phyloP scores from a whole-genome alignment of 2,113 vertebrate genomes.

The Ginglymostoma cirratum region DNA sequence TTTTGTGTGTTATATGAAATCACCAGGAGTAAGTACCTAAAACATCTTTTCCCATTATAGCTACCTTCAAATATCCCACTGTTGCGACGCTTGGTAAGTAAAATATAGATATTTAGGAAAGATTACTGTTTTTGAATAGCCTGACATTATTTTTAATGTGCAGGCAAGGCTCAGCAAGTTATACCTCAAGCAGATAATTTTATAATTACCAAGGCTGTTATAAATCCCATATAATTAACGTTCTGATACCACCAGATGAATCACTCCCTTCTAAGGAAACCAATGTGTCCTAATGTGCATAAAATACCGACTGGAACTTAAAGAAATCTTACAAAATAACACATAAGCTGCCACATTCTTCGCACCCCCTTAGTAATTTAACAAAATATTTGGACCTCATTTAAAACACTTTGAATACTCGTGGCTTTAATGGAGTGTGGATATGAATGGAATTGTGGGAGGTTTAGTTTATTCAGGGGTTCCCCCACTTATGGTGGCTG shows the following conservation, averaged over 20 bases:
- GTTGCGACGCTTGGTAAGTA: not conserved
- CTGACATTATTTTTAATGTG: not conserved
- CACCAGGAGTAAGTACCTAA: not conserved
- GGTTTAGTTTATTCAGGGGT: not conserved
- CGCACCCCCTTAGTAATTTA: not conserved
- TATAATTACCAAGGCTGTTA: not conserved
- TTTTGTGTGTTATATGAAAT: not conserved
- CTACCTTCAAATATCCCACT: not conserved
- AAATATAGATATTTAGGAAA: not conserved
- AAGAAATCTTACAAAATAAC: not conserved
- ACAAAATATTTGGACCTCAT: not conserved
- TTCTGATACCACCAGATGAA: not conserved
- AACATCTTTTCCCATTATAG: not conserved
- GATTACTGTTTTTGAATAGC: not conserved
- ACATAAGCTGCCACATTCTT: not conserved
- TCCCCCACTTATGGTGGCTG: not conserved
- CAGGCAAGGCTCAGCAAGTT: not conserved
- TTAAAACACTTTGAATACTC: not conserved
- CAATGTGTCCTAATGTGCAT: not conserved
- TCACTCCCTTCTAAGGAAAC: not conserved
- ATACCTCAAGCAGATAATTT: not conserved
- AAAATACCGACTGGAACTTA: not conserved
- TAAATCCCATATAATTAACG: not conserved
- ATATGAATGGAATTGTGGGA: not conserved
- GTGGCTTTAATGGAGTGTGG: not conserved